phyloP scores from a whole-genome alignment of 2,797 vertebrate species.

The Borostomias antarcticus region DNA sequence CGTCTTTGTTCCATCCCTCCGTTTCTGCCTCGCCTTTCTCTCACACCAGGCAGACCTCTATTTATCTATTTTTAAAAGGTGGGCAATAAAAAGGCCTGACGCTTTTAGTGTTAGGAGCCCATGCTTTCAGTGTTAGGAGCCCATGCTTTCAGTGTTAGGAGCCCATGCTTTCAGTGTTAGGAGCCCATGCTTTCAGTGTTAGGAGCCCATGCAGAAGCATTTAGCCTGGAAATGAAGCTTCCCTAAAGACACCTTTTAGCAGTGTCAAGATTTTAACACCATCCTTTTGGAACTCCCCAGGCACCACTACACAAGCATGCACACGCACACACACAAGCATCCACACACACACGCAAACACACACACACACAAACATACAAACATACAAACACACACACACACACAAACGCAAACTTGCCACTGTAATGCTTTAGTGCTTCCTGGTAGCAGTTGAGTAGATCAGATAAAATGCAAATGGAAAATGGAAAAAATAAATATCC shows the following conservation, averaged over 20 bases:
- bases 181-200: slow-evolving; percentile 53
- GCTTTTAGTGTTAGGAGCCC: slow-evolving; percentile 52
- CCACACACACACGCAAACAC: not conserved
- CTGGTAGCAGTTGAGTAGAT: not conserved
- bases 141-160: slow-evolving; percentile 52
- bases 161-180: slow-evolving; percentile 54
- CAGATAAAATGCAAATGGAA: too few species aligned
- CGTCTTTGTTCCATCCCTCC: not conserved
- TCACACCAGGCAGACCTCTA: slow-evolving; percentile 3
- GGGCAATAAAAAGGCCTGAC: slow-evolving; percentile 47
- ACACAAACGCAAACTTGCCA: not conserved
- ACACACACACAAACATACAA: not conserved
- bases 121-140: slow-evolving; percentile 53
- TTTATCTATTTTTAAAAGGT: slow-evolving; percentile 26
- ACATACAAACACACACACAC: not conserved
- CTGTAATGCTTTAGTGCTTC: not conserved
- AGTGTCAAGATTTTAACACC: slow-evolving; percentile 53
- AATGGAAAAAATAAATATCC: too few species aligned
- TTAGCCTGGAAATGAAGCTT: slow-evolving; percentile 68
- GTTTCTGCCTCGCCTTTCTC: not conserved
- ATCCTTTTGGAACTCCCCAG: slow-evolving; percentile 48
- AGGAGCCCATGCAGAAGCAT: slow-evolving; percentile 63
- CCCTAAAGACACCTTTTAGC: slow-evolving; percentile 61
- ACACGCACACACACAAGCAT: slow-evolving; percentile 16
- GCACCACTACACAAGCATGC: slow-evolving; percentile 15